Base-by-base conservation (phyloP, 2,797 vertebrate species). In the Phylloscopus collybita region DNA sequence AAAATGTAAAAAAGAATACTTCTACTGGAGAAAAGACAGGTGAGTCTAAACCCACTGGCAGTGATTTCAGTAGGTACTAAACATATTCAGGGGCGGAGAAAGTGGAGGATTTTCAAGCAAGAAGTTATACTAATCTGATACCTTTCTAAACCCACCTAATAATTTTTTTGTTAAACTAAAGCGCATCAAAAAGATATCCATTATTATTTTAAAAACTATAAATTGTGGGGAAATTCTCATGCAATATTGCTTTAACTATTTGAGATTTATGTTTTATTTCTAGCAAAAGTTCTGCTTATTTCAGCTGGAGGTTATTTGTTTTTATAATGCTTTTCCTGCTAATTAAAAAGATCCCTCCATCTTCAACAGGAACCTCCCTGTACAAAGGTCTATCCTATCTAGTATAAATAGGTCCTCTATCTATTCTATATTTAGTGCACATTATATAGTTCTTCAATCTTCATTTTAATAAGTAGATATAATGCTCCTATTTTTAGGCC, bases 381-480 rank as follows among this genome's bases (percentile, higher is more conserved):
- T 59, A 53, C 22, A 86, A 53, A 78, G 29, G 34, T 79, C 61
- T 93, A 57, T 56, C 21, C 12, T 75, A 57, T 10, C 21, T 54
- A 29, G 29, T 84, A 51, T 47, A 93, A 84, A 71, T 69, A 74
- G 42, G 59, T 69, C 18, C 11, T 92, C 19, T 83, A 83, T 73
- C 32, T 47, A 29, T 62, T 59, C 29, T 78, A 22, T 61, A 23
- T 50, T 59, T 47, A 79, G 21, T 65, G 13, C 5, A 56, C 11
- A 47, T 79, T 47, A 40, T 40, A 47, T 40, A 61, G 45, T 73
- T 80, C 81, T 90, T 61, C 17, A 87, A 38, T 36, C 10, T 88
- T 61, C 49, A 29, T 92, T 83, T 90, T 83, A 44, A 38, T 81
- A 69, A 72, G 32, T 75, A 85, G 29, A 23, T 67, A 22, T 67